These are phyloP conservation scores for Cephalophus harveyi DNA, from an alignment of 2,113 vertebrate species.

Conservation along the genomic window DNA sequence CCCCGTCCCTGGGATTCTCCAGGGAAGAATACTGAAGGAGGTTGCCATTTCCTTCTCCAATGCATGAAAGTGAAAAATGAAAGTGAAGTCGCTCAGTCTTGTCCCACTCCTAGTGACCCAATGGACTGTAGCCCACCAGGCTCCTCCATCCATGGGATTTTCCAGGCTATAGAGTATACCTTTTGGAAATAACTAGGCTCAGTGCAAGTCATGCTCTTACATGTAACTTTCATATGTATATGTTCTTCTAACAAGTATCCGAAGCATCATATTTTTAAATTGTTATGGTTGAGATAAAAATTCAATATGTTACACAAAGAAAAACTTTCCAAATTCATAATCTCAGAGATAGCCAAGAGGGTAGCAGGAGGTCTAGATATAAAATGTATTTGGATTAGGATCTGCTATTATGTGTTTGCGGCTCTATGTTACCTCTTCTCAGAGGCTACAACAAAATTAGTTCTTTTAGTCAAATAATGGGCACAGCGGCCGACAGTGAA, in stretches of 20 bases:
- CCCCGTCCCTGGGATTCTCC: no score
- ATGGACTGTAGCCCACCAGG: no score
- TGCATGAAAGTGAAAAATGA: no score
- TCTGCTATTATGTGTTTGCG: not conserved
- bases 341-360: not conserved
- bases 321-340: not conserved
- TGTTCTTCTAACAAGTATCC: not conserved
- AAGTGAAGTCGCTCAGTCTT: no score
- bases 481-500: not conserved
- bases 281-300: not conserved
- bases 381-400: not conserved
- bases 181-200: not conserved
- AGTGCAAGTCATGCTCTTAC: not conserved
- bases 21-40: no score
- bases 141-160: no score
- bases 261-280: slow-evolving; percentile 10
- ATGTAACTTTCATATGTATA: not conserved
- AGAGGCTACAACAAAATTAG: not conserved
- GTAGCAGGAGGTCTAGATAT: not conserved
- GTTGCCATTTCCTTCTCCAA: no score
- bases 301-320: not conserved
- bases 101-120: no score
- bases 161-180: not conserved
- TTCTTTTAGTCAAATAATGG: slow-evolving; percentile 21
- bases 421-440: not conserved